phyloP scores from a whole-genome alignment of 2,888 invertebrate genomes.

The Drosophila mettleri region DNA sequence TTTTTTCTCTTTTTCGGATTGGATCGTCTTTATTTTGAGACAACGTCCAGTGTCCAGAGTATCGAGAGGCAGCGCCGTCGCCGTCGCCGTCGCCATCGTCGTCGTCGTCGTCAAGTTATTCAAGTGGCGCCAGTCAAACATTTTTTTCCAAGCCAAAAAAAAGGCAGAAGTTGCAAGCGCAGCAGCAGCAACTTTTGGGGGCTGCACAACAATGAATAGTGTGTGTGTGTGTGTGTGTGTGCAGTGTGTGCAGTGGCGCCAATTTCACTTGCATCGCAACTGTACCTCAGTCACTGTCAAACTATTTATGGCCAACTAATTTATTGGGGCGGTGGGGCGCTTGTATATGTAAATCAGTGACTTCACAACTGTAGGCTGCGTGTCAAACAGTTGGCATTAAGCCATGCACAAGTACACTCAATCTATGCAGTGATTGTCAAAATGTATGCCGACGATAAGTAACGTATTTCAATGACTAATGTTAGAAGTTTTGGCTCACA shows the following conservation, averaged over 20 bases:
- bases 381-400: not conserved
- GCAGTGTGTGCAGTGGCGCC: constrained; percentile 15
- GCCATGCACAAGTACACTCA: not conserved
- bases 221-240: constrained; percentile 17
- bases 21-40: constrained; percentile 74
- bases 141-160: constrained; percentile 61
- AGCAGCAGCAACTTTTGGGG: constrained; percentile 24
- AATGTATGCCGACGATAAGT: not conserved
- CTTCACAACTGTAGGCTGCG: not conserved
- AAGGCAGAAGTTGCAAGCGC: constrained; percentile 29
- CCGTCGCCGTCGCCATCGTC: constrained; percentile 43
- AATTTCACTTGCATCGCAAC: constrained; percentile 15
- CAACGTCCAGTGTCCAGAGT: constrained; percentile 37
- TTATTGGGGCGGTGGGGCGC: accelerated
- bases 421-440: constrained; percentile 20
- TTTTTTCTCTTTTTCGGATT: constrained; percentile 49
- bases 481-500: too few relatives aligned
- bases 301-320: constrained; percentile 7
- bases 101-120: constrained; percentile 76
- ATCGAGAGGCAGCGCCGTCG: constrained; percentile 22
- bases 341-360: not conserved
- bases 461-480: too few relatives aligned
- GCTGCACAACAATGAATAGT: constrained; percentile 35
- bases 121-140: constrained; percentile 84
- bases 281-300: constrained; percentile 25